Evolutionary conservation across 1,140 invertebrate genomes (phyloP), one percentile per base, ranked within the genome.

Genomic region (Sminthurinus signatus): DNA sequence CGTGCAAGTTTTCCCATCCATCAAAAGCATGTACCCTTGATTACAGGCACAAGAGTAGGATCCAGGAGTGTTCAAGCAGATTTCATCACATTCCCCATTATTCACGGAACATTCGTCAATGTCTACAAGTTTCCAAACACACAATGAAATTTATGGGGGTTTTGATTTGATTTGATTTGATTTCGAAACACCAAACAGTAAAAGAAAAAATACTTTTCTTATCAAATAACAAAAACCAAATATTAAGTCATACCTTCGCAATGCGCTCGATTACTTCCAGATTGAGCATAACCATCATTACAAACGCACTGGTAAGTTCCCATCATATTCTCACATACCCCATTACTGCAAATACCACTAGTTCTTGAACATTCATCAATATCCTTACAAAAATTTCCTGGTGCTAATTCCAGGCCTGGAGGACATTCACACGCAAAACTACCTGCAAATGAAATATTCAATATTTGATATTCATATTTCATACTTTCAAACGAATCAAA

Each of bases 251-350:
- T 65, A 81, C 80, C 80, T 76, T 84, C 81, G 71, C 85, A 86
- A 67, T 82, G 79, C 39, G 82, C 80, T 73, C 67, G 50, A 59
- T 83, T 79, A 75, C 82, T 78, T 14, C 79, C 80, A 25, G 81
- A 85, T 74, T 86, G 87, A 44, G 84, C 81, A 73, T 88, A 89
- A 0, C 88, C 88, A 56, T 87, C 85, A 72, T 89, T 86, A 74
- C 92, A 95, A 44, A 65, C 54, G 28, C 68, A 66, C 25, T 88
- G 86, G 75, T 90, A 94, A 1, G 88, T 89, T 12, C 90, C 90
- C 81, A 88, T 86, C 76, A 85, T 85, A 72, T 95, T 94, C 74
- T 91, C 86, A 74, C 89, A 92, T 2, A 88, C 85, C 2, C 88
- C 88, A 76, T 91, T 89, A 12, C 87, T 88, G 73, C 88, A 91